phyloP scores from a whole-genome alignment of 1,140 invertebrate genomes.

The Atopsyche davidsoni region DNA sequence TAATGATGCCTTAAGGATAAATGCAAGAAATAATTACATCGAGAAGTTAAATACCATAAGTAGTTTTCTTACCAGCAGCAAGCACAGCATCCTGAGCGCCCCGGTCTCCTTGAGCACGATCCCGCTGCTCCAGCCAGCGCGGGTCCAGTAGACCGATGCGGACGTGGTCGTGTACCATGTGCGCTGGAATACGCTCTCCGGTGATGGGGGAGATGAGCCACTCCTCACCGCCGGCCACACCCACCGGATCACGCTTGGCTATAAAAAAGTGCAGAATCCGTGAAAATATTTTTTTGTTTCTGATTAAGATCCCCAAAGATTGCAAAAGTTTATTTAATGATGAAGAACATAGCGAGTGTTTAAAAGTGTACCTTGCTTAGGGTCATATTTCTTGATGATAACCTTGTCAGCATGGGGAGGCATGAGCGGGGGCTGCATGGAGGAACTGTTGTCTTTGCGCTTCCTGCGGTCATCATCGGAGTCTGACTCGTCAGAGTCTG shows the following conservation, averaged over 20 bases:
- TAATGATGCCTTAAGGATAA: too few relatives aligned
- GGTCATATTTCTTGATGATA: slow-evolving; percentile 96
- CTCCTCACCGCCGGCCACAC: slow-evolving; percentile 67
- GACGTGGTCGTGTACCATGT: slow-evolving; percentile 97
- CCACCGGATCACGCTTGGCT: slow-evolving; percentile 46
- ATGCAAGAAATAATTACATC: too few relatives aligned
- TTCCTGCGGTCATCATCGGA: slow-evolving; percentile 45
- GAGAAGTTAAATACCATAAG: too few relatives aligned
- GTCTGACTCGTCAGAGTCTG: slow-evolving; percentile 56
- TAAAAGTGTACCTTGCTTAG: slow-evolving; percentile 59
- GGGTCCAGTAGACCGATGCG: slow-evolving; percentile 95
- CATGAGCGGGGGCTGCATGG: slow-evolving; percentile 61
- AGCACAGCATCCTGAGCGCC: slow-evolving; percentile 44
- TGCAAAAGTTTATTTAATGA: not conserved
- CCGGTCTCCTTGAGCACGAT: slow-evolving; percentile 51
- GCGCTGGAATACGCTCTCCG: slow-evolving; percentile 93
- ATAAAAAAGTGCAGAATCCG: slow-evolving; percentile 5
- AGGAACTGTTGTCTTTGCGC: slow-evolving; percentile 38
- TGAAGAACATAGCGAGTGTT: too few relatives aligned
- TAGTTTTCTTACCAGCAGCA: too few relatives aligned
- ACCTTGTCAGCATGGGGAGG: slow-evolving; percentile 91
- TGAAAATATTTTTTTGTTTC: too few relatives aligned
- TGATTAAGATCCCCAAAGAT: too few relatives aligned
- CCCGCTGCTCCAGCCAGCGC: slow-evolving; percentile 94
- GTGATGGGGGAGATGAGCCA: slow-evolving; percentile 97